Evolutionary conservation across 2,113 vertebrate genomes (phyloP), one percentile per base, ranked within the genome.

Genomic region (Condylura cristata): DNA sequence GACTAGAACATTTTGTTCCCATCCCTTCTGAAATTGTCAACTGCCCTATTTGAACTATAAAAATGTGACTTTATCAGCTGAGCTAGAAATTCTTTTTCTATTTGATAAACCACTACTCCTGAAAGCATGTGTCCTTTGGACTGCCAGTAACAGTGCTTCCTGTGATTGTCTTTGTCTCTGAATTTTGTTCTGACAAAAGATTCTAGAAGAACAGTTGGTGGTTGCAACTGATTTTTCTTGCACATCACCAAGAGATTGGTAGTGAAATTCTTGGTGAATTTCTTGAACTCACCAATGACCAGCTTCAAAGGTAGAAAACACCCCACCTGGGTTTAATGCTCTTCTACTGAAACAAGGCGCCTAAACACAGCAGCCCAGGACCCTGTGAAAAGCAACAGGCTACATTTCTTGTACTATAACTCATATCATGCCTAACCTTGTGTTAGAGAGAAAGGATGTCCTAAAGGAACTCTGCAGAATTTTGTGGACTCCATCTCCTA

Each of bases 1-100:
- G 63, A 71, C 8, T 58, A n/a, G 79, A 92, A 95, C 44, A 79
- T 68, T 37, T 30, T 93, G 61, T 85, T 90, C 65, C 81, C 88
- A 60, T 44, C 5, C 61, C 39, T 37, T 93, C 53, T 82, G 44
- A 91, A 91, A 51, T 24, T 68, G 32, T 91, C 82, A 86, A 30
- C 51, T 68, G 61, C 8, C 46, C 17, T 53, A 90, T 63, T 24
- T 92, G 46, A 93, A 39, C 85, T 72, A 71, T 89, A 92, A 92
- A 92, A 84, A 86, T 72, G 20, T 80, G 60, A 17, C 37, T 28
- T 28, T 58, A 60, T 30, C 56, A 68, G 82, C 44, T n/a, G 46
- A 66, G 60, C 72, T 88, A 85, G 58, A 88, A 89, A 93, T 76
- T 46, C 60, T 6, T 89, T 46, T 72, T 81, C 39, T 76, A 24